Conservation (phyloP, 1,140 invertebrate genomes). For the Drosophila guanche region DNA sequence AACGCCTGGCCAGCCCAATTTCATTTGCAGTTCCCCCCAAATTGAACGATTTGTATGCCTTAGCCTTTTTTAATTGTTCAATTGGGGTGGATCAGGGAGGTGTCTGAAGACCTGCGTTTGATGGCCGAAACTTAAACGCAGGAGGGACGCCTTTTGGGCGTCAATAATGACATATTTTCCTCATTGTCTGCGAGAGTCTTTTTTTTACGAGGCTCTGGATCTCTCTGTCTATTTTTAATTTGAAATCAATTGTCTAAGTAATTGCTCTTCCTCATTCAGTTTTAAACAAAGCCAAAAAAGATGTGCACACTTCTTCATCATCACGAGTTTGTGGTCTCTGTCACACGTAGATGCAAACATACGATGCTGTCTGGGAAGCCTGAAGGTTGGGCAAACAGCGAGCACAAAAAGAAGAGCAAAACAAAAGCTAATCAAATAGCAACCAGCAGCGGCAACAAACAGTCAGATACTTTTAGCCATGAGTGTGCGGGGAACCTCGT, state of each 20-base stretch:
- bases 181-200: constrained; percentile 14
- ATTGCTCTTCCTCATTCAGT: constrained; percentile 22
- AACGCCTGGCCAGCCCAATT: background rate
- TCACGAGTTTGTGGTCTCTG: too few species aligned
- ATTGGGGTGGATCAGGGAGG: background rate
- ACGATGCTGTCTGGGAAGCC: too few species aligned
- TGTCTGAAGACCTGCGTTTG: constrained; percentile 51
- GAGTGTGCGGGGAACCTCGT: constrained; percentile 1
- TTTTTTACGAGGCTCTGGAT: constrained; percentile 7
- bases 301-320: too few species aligned
- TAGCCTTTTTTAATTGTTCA: constrained; percentile 79
- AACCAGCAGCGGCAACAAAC: constrained; percentile 31
- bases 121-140: constrained; percentile 70
- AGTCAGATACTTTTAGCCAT: constrained; percentile 29
- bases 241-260: constrained; percentile 71
- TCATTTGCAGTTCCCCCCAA: constrained; percentile 11
- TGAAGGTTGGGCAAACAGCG: constrained; percentile 2
- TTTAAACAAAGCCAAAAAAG: background rate
- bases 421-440: constrained; percentile 57
- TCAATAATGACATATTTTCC: constrained; percentile 53
- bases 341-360: too few species aligned
- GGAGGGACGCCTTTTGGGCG: constrained; percentile 23
- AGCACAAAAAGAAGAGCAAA: constrained; percentile 44
- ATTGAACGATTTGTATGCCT: constrained; percentile 77
- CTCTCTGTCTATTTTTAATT: constrained; percentile 46